phyloP scores from a whole-genome alignment of 2,113 vertebrate species.

The Cichladusa arquata region DNA sequence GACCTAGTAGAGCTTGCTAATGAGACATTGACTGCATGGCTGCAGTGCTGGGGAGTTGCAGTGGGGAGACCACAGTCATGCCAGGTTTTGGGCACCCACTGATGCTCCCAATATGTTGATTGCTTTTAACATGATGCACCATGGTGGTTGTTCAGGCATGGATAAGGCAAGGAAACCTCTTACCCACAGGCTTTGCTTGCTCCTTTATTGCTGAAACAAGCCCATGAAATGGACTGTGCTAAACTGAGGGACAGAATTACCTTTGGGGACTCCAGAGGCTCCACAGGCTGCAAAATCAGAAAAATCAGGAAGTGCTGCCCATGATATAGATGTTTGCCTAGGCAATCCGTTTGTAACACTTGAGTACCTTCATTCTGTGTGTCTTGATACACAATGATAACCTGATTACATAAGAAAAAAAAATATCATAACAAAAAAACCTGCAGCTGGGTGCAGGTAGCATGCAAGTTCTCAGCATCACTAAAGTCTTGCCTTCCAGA shows the following conservation, averaged over 20 bases:
- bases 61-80: fast-evolving
- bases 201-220: neutral
- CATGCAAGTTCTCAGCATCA: neutral
- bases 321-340: neutral
- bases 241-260: neutral
- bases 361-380: neutral
- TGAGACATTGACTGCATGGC: neutral
- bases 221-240: fast-evolving
- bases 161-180: neutral
- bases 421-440: neutral
- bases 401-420: neutral
- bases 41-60: neutral
- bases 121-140: neutral
- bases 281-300: neutral
- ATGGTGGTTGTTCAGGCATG: fast-evolving
- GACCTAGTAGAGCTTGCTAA: neutral
- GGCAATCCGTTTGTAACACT: neutral
- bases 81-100: neutral
- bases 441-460: neutral
- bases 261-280: neutral
- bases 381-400: neutral
- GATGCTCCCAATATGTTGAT: fast-evolving
- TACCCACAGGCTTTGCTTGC: neutral
- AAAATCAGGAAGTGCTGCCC: neutral
- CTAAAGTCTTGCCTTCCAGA: neutral